phyloP scores from a whole-genome alignment of 2,113 vertebrate genomes.

The Notarius quadriscutis region DNA sequence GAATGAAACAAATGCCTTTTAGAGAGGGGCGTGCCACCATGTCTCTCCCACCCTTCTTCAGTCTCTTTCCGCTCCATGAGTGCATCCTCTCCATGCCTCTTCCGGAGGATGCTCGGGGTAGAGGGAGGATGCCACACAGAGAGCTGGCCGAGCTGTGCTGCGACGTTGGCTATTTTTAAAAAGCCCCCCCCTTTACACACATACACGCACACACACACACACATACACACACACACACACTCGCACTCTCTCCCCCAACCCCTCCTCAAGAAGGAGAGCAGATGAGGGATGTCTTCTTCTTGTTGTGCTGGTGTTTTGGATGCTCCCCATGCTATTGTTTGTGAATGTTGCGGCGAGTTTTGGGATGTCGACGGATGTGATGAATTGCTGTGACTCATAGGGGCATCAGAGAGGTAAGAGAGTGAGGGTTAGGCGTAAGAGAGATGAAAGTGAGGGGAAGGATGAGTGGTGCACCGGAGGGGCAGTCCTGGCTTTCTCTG shows the following conservation, averaged over 20 bases:
- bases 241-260: neutral
- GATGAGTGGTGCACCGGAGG: neutral
- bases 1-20: constrained; percentile 79
- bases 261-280: constrained; percentile 63
- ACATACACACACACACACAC: constrained; percentile 2
- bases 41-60: constrained; percentile 59
- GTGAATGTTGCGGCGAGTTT: constrained; percentile 37
- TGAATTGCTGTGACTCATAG: constrained; percentile 69
- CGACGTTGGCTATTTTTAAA: constrained; percentile 73
- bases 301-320: constrained; percentile 57
- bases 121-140: constrained; percentile 58
- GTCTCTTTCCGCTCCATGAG: constrained; percentile 52
- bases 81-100: constrained; percentile 58
- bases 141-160: constrained; percentile 64
- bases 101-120: constrained; percentile 65
- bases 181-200: constrained; percentile 9
- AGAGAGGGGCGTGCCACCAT: constrained; percentile 61
- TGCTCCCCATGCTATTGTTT: constrained; percentile 40
- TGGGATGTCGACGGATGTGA: constrained; percentile 63
- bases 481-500: constrained; percentile 23
- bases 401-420: constrained; percentile 70
- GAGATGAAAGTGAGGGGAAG: constrained; percentile 11
- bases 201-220: constrained; percentile 5
- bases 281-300: constrained; percentile 62
- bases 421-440: constrained; percentile 12